Evolutionary conservation across 2,113 vertebrate genomes (phyloP).

Genomic region (Arenaria interpres): DNA sequence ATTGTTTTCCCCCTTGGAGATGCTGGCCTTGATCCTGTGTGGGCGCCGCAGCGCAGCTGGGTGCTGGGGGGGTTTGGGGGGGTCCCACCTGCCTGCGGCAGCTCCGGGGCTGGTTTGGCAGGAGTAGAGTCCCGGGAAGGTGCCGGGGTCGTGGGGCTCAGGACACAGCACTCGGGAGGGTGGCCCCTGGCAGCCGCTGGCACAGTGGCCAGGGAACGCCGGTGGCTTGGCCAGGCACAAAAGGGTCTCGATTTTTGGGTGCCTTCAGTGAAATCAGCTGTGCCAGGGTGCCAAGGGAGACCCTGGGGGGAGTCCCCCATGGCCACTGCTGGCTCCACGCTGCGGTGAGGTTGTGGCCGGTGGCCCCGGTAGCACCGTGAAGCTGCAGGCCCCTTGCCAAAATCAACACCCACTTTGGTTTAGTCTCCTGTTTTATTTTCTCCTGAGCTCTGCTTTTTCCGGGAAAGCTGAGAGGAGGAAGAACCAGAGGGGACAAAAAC

Average conservation of each 20-base stretch:
- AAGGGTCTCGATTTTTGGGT: background rate
- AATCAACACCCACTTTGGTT: fast-evolving
- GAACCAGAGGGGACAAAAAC: background rate
- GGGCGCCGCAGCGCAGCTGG: background rate
- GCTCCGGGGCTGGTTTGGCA: background rate
- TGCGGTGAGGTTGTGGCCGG: fast-evolving
- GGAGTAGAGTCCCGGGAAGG: background rate
- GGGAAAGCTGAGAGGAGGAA: background rate
- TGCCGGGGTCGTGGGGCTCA: fast-evolving
- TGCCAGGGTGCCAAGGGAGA: background rate
- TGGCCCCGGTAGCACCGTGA: background rate
- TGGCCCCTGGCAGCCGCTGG: fast-evolving
- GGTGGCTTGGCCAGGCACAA: background rate
- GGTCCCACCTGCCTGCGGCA: fast-evolving
- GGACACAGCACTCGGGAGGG: fast-evolving
- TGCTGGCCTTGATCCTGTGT: constrained; percentile 19
- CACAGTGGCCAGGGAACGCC: fast-evolving
- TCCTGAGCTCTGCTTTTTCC: background rate
- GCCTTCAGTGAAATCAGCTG: background rate
- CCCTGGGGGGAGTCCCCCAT: fast-evolving
- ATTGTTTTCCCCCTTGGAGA: background rate
- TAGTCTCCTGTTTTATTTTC: fast-evolving
- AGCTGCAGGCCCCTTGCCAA: background rate
- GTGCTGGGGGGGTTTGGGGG: background rate
- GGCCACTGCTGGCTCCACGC: background rate